Evolutionary conservation across 2,113 vertebrate species (phyloP).

Genomic region (Neogobius melanostomus): DNA sequence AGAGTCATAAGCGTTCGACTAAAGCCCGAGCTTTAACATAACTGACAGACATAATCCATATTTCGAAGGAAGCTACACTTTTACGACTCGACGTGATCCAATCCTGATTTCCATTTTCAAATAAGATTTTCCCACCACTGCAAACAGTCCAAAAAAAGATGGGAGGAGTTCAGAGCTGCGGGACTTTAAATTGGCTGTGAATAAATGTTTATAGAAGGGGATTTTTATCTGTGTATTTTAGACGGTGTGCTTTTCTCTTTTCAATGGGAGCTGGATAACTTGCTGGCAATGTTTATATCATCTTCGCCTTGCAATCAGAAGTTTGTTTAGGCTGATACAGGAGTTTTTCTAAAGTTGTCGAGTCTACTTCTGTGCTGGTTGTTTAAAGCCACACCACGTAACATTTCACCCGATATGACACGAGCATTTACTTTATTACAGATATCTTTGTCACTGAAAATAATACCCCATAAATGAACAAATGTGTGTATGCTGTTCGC

Average conservation of each 20-base stretch:
- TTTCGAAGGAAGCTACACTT: slow-evolving; percentile 10
- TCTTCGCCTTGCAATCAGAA: too few relatives aligned
- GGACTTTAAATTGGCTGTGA: slow-evolving; percentile 15
- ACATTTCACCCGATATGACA: too few relatives aligned
- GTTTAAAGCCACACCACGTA: too few relatives aligned
- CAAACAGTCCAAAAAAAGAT: slow-evolving; percentile 10
- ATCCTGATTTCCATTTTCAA: neutral
- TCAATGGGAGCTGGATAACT: too few relatives aligned
- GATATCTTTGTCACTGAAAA: too few relatives aligned
- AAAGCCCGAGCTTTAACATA: neutral
- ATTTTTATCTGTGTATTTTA: slow-evolving; percentile 22
- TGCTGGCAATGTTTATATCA: too few relatives aligned
- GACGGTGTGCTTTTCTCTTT: neutral
- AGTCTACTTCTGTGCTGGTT: too few relatives aligned
- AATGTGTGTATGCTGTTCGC: too few relatives aligned
- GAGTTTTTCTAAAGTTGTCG: too few relatives aligned
- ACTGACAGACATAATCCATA: neutral
- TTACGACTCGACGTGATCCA: neutral
- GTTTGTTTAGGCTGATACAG: too few relatives aligned
- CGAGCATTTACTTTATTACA: too few relatives aligned
- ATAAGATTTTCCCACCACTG: slow-evolving; percentile 1
- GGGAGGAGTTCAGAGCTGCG: slow-evolving; percentile 15
- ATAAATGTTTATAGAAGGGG: slow-evolving; percentile 25
- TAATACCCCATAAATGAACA: too few relatives aligned
- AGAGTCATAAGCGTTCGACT: neutral